These are phyloP conservation scores for Dermolepida albohirtum DNA, from an alignment of 2,888 invertebrate species.

Conservation along the genomic window DNA sequence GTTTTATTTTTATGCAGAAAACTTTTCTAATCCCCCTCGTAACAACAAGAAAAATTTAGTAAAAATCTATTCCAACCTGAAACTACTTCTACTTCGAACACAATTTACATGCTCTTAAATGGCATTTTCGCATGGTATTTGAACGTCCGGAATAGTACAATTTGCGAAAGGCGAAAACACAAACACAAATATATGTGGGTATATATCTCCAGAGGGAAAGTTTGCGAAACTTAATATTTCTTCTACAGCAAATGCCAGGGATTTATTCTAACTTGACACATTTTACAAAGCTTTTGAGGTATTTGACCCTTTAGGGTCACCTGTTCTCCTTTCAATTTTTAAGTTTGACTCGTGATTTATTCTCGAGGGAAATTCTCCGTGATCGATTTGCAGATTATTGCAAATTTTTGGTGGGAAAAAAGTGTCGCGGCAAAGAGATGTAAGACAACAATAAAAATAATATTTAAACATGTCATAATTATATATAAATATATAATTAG, in stretches of 20 bases:
- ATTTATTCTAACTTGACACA: slow-evolving; percentile 24
- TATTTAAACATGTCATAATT: too few species aligned
- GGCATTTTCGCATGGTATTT: too few species aligned
- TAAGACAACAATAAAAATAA: too few species aligned
- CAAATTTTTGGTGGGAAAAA: not conserved
- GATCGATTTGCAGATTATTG: slow-evolving; percentile 18
- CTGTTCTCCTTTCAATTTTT: slow-evolving; percentile 18
- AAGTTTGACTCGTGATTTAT: slow-evolving; percentile 24
- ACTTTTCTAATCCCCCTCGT: too few species aligned
- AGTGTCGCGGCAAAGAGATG: too few species aligned
- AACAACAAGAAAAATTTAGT: too few species aligned
- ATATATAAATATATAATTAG: too few species aligned
- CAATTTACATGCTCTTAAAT: too few species aligned
- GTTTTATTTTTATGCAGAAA: too few species aligned
- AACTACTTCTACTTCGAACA: too few species aligned
- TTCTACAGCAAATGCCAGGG: slow-evolving; percentile 14
- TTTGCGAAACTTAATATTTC: slow-evolving; percentile 28
- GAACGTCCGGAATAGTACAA: too few species aligned
- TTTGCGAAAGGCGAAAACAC: not conserved
- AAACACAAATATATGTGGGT: not conserved
- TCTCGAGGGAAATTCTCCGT: slow-evolving; percentile 13
- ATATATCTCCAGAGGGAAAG: slow-evolving; percentile 1
- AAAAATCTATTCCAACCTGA: too few species aligned
- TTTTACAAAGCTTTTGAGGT: slow-evolving; percentile 17
- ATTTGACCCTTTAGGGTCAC: slow-evolving; percentile 17